Conservation (phyloP, 2,113 vertebrate species). For the Tretioscincus oriximinensis region DNA sequence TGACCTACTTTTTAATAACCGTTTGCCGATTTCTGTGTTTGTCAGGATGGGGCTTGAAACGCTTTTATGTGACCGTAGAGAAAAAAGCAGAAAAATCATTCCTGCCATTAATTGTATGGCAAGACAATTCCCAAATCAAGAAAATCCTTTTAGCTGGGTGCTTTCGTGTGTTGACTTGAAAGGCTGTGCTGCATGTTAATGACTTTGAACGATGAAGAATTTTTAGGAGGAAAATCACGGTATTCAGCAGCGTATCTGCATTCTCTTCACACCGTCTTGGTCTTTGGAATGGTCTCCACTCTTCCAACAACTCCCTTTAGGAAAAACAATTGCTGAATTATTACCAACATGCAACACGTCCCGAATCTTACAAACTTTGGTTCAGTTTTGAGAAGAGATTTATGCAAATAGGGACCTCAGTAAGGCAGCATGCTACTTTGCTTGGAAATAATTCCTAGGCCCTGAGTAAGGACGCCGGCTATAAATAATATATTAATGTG, state of each 20-base stretch:
- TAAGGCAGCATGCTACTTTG: slow-evolving; percentile 8
- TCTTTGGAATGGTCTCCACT: slow-evolving; percentile 52
- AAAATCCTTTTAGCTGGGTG: neutral
- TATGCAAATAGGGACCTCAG: neutral
- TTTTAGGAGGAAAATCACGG: slow-evolving; percentile 34
- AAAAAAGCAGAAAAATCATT: neutral
- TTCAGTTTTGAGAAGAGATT: neutral
- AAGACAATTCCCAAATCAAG: neutral
- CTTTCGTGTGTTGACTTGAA: slow-evolving; percentile 18
- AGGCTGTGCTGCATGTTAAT: neutral
- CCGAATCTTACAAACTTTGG: neutral
- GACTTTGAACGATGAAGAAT: slow-evolving; percentile 1
- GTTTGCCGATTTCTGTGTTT: slow-evolving; percentile 9
- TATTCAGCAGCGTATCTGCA: slow-evolving; percentile 32
- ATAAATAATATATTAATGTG: slow-evolving; percentile 46
- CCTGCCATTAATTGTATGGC: neutral
- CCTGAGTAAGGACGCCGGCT: neutral
- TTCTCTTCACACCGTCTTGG: slow-evolving; percentile 42
- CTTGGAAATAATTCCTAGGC: neutral
- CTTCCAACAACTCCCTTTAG: slow-evolving; percentile 55
- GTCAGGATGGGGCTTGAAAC: neutral
- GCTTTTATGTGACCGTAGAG: neutral
- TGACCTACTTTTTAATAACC: too few relatives aligned
- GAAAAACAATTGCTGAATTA: slow-evolving; percentile 50
- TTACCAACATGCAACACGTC: slow-evolving; percentile 24